These are phyloP conservation scores for Gavialis gangeticus DNA, from an alignment of 2,113 vertebrate species.

Conservation along the genomic window DNA sequence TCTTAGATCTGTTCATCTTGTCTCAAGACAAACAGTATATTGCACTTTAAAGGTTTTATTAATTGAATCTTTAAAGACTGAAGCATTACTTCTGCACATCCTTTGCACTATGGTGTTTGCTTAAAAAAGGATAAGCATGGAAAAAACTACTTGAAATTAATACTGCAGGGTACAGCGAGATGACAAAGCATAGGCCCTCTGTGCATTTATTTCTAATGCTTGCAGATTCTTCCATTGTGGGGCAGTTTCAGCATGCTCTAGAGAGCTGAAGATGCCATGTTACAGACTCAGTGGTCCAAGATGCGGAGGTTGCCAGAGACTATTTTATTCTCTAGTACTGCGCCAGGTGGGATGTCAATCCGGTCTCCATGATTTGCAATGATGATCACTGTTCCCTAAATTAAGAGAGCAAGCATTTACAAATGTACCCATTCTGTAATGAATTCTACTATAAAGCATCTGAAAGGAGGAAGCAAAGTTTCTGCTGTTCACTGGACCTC, in stretches of 20 bases:
- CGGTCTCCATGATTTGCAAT: constrained; percentile 98
- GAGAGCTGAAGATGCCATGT: constrained; percentile 9
- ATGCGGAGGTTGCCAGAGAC: constrained; percentile 98
- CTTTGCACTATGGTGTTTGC: constrained; percentile 67
- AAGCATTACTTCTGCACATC: constrained; percentile 71
- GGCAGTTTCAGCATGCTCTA: constrained; percentile 38
- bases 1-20: constrained; percentile 74
- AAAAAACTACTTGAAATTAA: constrained; percentile 79
- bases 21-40: constrained; percentile 77
- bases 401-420: neutral
- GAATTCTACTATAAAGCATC: neutral
- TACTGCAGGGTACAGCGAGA: constrained; percentile 76
- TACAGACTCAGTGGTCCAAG: constrained; percentile 90
- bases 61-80: constrained; percentile 75
- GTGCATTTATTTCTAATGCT: constrained; percentile 72
- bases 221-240: constrained; percentile 41
- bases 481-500: neutral
- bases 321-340: constrained; percentile 97
- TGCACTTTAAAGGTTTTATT: constrained; percentile 80
- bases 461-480: neutral
- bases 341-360: constrained; percentile 97
- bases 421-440: neutral
- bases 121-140: constrained; percentile 74
- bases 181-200: constrained; percentile 72
- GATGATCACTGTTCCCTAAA: constrained; percentile 97